A percentile compares a stretch with the other conserved stretches of the same genome.
Conservation (phyloP, 2,797 vertebrate species). For the Sebastiscus tertius region DNA sequence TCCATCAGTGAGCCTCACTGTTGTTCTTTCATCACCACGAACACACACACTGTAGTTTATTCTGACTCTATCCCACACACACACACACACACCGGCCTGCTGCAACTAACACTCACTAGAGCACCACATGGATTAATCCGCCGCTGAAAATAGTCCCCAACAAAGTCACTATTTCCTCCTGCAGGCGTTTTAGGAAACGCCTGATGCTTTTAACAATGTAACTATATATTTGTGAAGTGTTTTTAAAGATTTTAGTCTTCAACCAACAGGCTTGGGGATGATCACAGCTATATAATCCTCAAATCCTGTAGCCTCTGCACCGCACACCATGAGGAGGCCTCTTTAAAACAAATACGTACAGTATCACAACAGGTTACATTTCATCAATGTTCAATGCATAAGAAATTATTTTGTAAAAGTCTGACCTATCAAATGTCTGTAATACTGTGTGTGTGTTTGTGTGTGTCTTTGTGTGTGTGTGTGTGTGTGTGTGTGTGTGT, state of each 20-base stretch:
- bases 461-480: not conserved
- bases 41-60: not conserved
- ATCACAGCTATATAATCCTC: not conserved
- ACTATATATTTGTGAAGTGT: not conserved
- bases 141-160: not conserved
- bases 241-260: not conserved
- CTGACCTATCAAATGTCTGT: not conserved
- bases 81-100: not conserved
- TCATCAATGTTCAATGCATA: not conserved
- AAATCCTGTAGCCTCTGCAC: not conserved
- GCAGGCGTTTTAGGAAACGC: too few relatives aligned
- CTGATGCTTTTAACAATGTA: not conserved
- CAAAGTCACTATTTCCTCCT: not conserved
- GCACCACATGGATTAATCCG: not conserved
- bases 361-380: not conserved
- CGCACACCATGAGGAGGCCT: rapidly evolving
- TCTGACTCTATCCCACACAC: not conserved
- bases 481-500: not conserved
- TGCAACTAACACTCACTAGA: not conserved
- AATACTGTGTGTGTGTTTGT: not conserved
- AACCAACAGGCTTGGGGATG: not conserved
- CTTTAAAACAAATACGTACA: not conserved
- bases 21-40: not conserved
- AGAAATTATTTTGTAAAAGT: not conserved
- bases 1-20: not conserved